phyloP scores from a whole-genome alignment of 2,888 invertebrate species.

The Pollenia griseotomentosa region DNA sequence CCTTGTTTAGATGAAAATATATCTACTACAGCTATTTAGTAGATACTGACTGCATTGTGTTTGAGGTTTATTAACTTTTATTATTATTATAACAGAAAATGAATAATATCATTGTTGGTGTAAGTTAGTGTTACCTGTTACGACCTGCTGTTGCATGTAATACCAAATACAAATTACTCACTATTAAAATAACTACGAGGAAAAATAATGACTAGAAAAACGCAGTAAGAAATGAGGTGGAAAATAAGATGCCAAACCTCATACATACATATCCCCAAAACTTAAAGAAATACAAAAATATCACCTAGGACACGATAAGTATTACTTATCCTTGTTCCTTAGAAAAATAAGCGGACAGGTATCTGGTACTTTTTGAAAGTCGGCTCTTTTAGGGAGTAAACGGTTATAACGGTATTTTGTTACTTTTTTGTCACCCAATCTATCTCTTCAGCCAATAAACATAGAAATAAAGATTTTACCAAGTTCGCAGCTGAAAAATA shows the following conservation, averaged over 20 bases:
- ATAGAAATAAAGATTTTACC: too few relatives aligned
- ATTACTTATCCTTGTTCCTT: too few relatives aligned
- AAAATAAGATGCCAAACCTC: background rate
- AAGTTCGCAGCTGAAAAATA: too few relatives aligned
- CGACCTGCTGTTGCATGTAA: constrained; percentile 22
- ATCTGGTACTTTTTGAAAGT: too few relatives aligned
- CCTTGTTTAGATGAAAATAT: constrained; percentile 27
- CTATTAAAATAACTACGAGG: constrained; percentile 49
- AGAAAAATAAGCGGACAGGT: too few relatives aligned
- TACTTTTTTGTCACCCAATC: too few relatives aligned
- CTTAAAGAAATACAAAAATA: too few relatives aligned
- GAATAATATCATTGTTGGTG: constrained; percentile 9
- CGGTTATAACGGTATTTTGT: too few relatives aligned
- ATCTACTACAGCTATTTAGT: background rate
- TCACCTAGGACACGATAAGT: too few relatives aligned
- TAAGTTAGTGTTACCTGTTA: constrained; percentile 29
- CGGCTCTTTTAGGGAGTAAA: too few relatives aligned
- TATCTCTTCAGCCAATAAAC: too few relatives aligned
- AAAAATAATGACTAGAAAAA: constrained; percentile 20
- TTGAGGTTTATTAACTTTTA: constrained; percentile 52
- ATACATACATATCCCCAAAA: too few relatives aligned
- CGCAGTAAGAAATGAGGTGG: background rate
- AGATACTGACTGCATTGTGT: background rate
- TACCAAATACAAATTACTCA: constrained; percentile 53
- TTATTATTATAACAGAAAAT: constrained; percentile 36